Evolutionary conservation across 2,888 invertebrate species (phyloP).

Genomic region (Campoplex nolae): DNA sequence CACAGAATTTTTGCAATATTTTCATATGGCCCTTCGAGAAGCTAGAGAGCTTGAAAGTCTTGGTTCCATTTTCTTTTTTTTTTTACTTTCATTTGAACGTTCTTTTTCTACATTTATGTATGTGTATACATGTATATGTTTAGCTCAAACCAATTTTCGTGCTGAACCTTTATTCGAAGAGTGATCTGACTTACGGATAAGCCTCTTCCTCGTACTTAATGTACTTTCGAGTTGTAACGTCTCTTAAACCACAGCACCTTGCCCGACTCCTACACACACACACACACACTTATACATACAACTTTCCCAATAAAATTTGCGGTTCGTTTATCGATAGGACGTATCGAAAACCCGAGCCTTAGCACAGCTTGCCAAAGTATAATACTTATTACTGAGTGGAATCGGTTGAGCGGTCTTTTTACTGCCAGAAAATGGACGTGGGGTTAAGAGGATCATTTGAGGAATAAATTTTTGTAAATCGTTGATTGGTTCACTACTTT

Average conservation of each 20-base stretch:
- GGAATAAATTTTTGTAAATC: background rate
- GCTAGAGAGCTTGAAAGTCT: background rate
- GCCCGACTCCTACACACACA: conserved; percentile 12
- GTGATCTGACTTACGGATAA: conserved; percentile 65
- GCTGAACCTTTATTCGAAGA: conserved; percentile 56
- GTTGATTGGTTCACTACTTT: conserved; percentile 1
- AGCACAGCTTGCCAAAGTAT: conserved; percentile 33
- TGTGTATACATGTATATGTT: background rate
- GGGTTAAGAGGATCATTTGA: conserved; percentile 3
- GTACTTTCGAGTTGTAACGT: conserved; percentile 56
- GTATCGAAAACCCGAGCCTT: conserved; percentile 55
- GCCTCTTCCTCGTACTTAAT: conserved; percentile 44
- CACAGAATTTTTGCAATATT: background rate
- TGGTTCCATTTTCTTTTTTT: background rate
- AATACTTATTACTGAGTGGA: conserved; percentile 33
- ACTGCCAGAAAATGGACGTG: conserved; percentile 8
- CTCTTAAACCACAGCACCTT: conserved; percentile 36
- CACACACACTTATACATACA: background rate
- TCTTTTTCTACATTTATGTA: conserved; percentile 1
- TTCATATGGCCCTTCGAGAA: background rate
- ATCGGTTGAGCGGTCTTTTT: conserved; percentile 16
- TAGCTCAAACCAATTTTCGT: conserved; percentile 44
- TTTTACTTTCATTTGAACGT: background rate
- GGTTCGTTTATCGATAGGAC: conserved; percentile 65
- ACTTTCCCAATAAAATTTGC: conserved; percentile 57